Percentiles rank a stretch among this genome's conserved stretches.
Conservation (phyloP, 1,140 invertebrate species). For the Anthonomus grandis region DNA sequence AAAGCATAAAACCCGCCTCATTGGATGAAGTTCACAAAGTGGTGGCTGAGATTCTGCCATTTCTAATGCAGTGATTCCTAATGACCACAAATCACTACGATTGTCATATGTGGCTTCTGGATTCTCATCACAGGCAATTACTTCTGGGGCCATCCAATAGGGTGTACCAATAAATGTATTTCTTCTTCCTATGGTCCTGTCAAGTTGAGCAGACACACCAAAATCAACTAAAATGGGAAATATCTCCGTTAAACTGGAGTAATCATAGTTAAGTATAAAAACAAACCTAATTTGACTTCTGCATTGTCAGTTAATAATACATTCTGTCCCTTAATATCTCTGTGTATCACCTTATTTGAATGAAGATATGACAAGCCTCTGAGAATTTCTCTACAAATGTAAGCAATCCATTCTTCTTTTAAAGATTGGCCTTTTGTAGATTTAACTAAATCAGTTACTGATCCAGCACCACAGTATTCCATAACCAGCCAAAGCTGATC, state of each 20-base stretch:
- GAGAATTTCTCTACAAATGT: slow-evolving; percentile 96
- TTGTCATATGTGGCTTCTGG: slow-evolving; percentile 99
- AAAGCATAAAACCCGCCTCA: slow-evolving; percentile 59
- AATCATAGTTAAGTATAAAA: slow-evolving; percentile 3
- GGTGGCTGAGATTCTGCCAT: slow-evolving; percentile 99
- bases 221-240: slow-evolving; percentile 95
- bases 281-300: slow-evolving; percentile 89
- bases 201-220: slow-evolving; percentile 98
- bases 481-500: slow-evolving; percentile 99
- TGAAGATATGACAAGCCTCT: slow-evolving; percentile 96
- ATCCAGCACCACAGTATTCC: slow-evolving; percentile 99
- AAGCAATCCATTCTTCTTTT: slow-evolving; percentile 99
- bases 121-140: slow-evolving; percentile 99
- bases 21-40: slow-evolving; percentile 98
- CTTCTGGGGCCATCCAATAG: slow-evolving; percentile 96
- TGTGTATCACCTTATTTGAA: slow-evolving; percentile 98
- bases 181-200: slow-evolving; percentile 95
- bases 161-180: slow-evolving; percentile 99
- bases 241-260: not conserved
- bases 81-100: slow-evolving; percentile 96
- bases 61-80: slow-evolving; percentile 98
- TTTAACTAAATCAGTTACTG: slow-evolving; percentile 98
- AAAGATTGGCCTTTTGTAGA: slow-evolving; percentile 96
- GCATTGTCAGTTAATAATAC: slow-evolving; percentile 98
- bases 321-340: slow-evolving; percentile 99